Conservation (phyloP, 2,888 invertebrate genomes). For the Tetramorium bicarinatum region DNA sequence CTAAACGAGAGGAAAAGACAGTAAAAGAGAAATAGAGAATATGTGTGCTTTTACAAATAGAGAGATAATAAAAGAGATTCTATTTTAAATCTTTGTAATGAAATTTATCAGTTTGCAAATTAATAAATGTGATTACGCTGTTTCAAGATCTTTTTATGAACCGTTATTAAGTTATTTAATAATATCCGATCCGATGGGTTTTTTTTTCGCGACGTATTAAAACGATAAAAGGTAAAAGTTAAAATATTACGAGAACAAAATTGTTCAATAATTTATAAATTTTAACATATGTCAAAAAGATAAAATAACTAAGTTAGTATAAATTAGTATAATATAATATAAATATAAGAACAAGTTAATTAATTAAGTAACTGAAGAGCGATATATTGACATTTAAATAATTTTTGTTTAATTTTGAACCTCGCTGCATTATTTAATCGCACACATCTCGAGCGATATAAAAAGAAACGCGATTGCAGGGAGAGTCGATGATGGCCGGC, state of each 20-base stretch:
- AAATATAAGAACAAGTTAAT: not conserved
- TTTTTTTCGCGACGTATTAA: not conserved
- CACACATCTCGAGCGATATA: not conserved
- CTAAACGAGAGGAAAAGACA: not conserved
- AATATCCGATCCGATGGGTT: not conserved
- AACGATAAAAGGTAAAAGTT: not conserved
- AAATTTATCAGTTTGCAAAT: conserved; percentile 4
- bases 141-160: not conserved
- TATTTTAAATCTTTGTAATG: conserved; percentile 4
- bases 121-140: not conserved
- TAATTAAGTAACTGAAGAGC: not conserved
- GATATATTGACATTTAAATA: not conserved
- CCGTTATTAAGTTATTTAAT: not conserved
- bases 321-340: too few relatives aligned
- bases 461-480: not conserved
- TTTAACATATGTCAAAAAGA: not conserved
- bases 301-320: not conserved
- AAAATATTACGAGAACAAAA: not conserved
- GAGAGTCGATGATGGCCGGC: conserved; percentile 15
- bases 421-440: not conserved
- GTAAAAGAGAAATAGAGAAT: not conserved
- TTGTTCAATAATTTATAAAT: not conserved
- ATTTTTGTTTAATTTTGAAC: not conserved
- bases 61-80: conserved; percentile 1
- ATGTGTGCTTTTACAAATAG: not conserved